These are phyloP conservation scores for Geotrypetes seraphini DNA, from an alignment of 2,797 vertebrate species.

Conservation along the genomic window DNA sequence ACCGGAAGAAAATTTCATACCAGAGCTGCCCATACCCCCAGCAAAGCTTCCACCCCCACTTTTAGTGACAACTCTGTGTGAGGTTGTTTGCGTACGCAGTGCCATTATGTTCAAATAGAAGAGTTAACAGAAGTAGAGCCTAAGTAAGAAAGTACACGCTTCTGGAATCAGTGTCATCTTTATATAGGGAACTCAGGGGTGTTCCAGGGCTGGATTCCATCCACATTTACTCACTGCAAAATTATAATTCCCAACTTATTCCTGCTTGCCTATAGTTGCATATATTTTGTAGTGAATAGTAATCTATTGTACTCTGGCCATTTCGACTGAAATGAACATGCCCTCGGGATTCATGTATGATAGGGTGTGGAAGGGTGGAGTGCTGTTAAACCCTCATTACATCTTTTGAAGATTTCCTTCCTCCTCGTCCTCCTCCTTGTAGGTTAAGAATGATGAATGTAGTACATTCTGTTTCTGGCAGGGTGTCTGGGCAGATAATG, in stretches of 20 bases:
- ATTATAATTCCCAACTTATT: not conserved
- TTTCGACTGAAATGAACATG: too few relatives aligned
- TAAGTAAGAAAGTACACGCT: not conserved
- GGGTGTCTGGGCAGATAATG: too few relatives aligned
- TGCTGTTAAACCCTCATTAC: not conserved
- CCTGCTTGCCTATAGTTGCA: not conserved
- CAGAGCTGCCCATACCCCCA: not conserved
- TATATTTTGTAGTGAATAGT: too few relatives aligned
- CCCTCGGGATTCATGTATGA: too few relatives aligned
- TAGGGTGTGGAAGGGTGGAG: not conserved
- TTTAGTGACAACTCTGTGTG: not conserved
- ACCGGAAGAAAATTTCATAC: not conserved
- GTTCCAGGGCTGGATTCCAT: constrained; percentile 1
- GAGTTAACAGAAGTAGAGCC: not conserved
- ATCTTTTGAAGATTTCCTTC: not conserved
- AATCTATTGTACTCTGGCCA: too few relatives aligned
- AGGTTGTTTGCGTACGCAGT: not conserved
- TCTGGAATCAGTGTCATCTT: not conserved
- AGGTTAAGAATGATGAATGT: too few relatives aligned
- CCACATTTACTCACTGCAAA: not conserved
- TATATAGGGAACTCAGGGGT: constrained; percentile 2
- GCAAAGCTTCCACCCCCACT: not conserved
- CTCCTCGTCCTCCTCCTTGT: too few relatives aligned
- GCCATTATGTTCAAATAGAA: not conserved
- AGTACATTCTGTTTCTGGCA: too few relatives aligned